Evolutionary conservation across 1,140 invertebrate genomes (phyloP).

Genomic region (Drosophila bocqueti): DNA sequence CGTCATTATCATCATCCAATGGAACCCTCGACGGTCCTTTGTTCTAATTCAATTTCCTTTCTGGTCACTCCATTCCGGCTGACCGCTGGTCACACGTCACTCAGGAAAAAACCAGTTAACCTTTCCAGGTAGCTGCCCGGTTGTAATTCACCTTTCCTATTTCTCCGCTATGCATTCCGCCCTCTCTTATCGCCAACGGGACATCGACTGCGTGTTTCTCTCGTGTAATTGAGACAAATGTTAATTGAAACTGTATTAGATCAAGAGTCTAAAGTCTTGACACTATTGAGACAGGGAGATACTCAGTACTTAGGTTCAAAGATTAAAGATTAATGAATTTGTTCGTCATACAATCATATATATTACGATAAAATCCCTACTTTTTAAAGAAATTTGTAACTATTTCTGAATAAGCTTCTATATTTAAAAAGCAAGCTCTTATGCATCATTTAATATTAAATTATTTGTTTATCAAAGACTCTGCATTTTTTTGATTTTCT

Average conservation of each 20-base stretch:
- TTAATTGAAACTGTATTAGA: slow-evolving; percentile 62
- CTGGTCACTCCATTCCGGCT: slow-evolving; percentile 38
- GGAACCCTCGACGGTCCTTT: slow-evolving; percentile 51
- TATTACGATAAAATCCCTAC: too few species aligned
- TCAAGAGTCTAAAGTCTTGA: not conserved
- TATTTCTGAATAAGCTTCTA: too few species aligned
- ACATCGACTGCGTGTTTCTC: slow-evolving; percentile 44
- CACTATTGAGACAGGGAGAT: not conserved
- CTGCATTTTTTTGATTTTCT: too few species aligned
- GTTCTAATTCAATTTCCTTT: slow-evolving; percentile 77
- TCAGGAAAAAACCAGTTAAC: slow-evolving; percentile 68
- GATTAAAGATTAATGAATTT: too few species aligned
- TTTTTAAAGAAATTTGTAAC: too few species aligned
- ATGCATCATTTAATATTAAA: too few species aligned
- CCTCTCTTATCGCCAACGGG: slow-evolving; percentile 51
- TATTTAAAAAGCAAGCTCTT: too few species aligned
- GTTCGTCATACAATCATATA: too few species aligned
- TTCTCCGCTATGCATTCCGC: slow-evolving; percentile 8
- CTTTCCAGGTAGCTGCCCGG: slow-evolving; percentile 38
- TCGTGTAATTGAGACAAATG: slow-evolving; percentile 65
- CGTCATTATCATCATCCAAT: slow-evolving; percentile 41
- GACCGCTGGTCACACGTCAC: slow-evolving; percentile 78
- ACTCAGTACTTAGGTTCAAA: not conserved
- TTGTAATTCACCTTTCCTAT: slow-evolving; percentile 26
- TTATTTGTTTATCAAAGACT: too few species aligned